These are phyloP conservation scores for Capreolus pygargus DNA, from an alignment of 2,113 vertebrate species.

Conservation along the genomic window DNA sequence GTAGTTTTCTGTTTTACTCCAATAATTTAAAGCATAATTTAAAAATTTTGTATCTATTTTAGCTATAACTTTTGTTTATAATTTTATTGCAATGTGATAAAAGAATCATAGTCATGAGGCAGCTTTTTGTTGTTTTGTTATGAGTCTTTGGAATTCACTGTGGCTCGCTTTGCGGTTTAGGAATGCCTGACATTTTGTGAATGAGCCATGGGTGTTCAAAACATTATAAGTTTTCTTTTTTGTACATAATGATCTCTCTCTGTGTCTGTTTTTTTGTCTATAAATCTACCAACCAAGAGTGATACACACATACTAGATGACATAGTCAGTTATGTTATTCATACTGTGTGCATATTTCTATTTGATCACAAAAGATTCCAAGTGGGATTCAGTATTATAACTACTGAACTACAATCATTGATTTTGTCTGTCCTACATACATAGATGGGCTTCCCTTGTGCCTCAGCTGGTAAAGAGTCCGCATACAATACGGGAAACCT, in stretches of 20 bases:
- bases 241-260: background rate
- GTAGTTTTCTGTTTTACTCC: background rate
- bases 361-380: background rate
- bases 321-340: background rate
- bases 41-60: background rate
- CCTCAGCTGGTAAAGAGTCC: background rate
- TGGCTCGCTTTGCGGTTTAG: background rate
- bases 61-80: background rate
- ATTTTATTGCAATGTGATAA: background rate
- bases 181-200: background rate
- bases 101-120: background rate
- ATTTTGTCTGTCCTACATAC: background rate
- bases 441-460: background rate
- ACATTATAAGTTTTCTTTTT: background rate
- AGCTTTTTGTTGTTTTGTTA: background rate
- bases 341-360: background rate
- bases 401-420: background rate
- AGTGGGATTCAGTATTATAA: background rate
- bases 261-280: background rate
- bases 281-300: background rate
- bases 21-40: background rate
- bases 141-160: background rate
- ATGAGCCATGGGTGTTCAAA: background rate
- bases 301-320: background rate
- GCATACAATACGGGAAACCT: background rate